Conservation (phyloP, 2,113 vertebrate genomes). For the Puffinus mauretanicus region DNA sequence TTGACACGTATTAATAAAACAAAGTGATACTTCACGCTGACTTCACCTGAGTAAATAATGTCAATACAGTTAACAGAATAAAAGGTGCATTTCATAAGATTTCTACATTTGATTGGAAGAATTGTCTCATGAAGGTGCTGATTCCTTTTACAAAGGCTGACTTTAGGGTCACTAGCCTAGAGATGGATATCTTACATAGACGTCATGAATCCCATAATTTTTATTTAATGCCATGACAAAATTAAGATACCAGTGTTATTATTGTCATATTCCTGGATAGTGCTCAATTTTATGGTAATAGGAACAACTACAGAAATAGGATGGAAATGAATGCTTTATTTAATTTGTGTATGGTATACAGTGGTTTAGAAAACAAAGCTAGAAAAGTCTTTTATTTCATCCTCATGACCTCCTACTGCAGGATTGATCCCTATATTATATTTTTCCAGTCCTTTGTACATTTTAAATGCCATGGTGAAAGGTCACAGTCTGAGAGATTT, state of each 20-base stretch:
- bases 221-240: not conserved
- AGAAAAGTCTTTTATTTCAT: not conserved
- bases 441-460: not conserved
- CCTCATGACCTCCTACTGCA: not conserved
- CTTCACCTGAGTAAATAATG: not conserved
- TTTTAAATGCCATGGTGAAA: not conserved
- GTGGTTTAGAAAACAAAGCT: not conserved
- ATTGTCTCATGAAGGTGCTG: not conserved
- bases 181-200: not conserved
- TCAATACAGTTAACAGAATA: not conserved
- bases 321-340: not conserved
- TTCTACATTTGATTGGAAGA: not conserved
- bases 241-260: not conserved
- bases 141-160: not conserved
- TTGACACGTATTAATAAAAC: not conserved
- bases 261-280: not conserved
- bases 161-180: not conserved
- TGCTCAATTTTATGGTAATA: not conserved
- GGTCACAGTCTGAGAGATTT: not conserved
- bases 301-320: not conserved
- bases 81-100: not conserved
- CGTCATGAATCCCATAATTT: not conserved
- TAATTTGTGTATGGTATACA: not conserved
- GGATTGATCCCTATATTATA: not conserved
- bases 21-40: not conserved